Evolutionary conservation across 2,113 vertebrate genomes (phyloP), one percentile per base, ranked within the genome.

Genomic region (Siniperca chuatsi): DNA sequence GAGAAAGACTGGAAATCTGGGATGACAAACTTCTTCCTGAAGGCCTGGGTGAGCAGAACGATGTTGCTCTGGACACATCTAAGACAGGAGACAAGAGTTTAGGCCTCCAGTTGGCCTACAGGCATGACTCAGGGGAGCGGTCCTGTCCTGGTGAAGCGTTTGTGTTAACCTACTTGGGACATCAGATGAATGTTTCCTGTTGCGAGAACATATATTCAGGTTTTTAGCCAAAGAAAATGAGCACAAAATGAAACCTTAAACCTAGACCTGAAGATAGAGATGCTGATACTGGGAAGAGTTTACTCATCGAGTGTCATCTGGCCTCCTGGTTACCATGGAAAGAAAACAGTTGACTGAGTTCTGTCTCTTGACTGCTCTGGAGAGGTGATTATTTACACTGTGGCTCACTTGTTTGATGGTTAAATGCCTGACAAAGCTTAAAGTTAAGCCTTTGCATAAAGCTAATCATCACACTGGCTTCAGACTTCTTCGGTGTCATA

Each of bases 51-150:
- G 83, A 99, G 96, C 93, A 99, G 94, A 40, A 99, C 98, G 57
- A 99, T 99, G 95, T 99, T 99, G 95, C 98, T 99, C 89, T 99
- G 98, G 83, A 99, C 98, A 92, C 98, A 99, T 93, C 98, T 99
- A 91, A 48, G 82, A 58, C 65, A 87, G 77, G 52, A 69, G 40
- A 42, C 8, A 20, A 50, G 10, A 76, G 64, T 72, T 86, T 12
- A 76, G 16, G 25, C 5, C 9, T 52, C 12, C 18, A 13, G 67
- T 48, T 8, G 13, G 40, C 3, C 25, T 61, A 4, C 16, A 35
- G 15, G 16, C 61, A 20, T 4, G 61, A 62, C 60, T 60, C 29
- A 16, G 12, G 11, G 64, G 37, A 42, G 62, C 58, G 2, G 58
- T 60, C 12, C 29, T 29, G 29, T 60, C 5, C 16, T 37, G 61